Evolutionary conservation across 1,140 invertebrate genomes (phyloP).

Genomic region (Meloidogyne hapla): DNA sequence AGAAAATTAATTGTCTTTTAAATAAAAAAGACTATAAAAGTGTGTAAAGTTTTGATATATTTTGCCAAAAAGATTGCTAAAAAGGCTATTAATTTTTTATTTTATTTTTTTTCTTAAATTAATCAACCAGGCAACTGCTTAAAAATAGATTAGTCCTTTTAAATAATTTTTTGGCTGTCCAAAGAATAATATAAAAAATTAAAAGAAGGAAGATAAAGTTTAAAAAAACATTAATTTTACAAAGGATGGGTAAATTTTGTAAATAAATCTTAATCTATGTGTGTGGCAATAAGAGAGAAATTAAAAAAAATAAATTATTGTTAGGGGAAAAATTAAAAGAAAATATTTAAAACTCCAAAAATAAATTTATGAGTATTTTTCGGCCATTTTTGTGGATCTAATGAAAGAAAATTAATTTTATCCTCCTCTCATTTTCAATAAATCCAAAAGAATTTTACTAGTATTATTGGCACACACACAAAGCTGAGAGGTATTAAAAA

Average conservation of each 20-base stretch:
- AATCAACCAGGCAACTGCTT: too few relatives aligned
- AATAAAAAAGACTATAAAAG: neutral
- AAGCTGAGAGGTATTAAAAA: neutral
- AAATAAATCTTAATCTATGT: too few relatives aligned
- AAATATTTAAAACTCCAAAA: too few relatives aligned
- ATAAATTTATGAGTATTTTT: too few relatives aligned
- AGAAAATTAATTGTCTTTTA: neutral
- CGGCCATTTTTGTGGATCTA: too few relatives aligned
- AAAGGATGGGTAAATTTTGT: neutral
- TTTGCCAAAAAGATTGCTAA: neutral
- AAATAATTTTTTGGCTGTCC: neutral
- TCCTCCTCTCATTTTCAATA: too few relatives aligned
- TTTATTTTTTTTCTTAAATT: neutral
- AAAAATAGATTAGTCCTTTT: neutral
- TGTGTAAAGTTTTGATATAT: neutral
- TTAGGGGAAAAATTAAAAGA: too few relatives aligned
- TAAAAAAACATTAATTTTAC: neutral
- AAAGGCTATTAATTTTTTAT: neutral
- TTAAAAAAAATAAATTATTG: too few relatives aligned
- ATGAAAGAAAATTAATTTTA: too few relatives aligned
- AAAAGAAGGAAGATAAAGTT: neutral
- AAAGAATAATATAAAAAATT: neutral
- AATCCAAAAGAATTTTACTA: too few relatives aligned
- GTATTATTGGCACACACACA: too few relatives aligned
- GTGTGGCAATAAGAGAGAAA: too few relatives aligned